These are phyloP conservation scores for Platysternon megacephalum DNA, from an alignment of 2,113 vertebrate genomes.

Conservation along the genomic window DNA sequence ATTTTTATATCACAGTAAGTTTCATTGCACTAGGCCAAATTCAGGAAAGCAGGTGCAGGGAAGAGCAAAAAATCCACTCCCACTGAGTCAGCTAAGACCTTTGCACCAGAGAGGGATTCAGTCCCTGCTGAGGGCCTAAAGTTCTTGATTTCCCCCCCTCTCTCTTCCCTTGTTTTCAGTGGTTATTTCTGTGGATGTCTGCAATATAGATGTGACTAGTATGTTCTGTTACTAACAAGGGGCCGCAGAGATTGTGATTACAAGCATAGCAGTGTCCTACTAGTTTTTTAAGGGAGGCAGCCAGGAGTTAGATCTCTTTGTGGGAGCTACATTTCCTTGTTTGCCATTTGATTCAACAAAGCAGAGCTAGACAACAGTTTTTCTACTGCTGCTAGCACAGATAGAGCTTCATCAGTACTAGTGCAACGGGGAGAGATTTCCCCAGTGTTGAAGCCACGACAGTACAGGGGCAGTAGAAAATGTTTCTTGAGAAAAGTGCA, in stretches of 20 bases:
- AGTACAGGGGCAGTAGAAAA: background rate
- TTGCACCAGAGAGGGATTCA: background rate
- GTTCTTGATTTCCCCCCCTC: background rate
- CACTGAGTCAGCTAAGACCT: background rate
- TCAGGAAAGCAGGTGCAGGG: background rate
- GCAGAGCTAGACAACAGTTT: background rate
- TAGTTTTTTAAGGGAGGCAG: fast-evolving
- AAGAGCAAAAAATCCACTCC: background rate
- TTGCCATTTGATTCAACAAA: background rate
- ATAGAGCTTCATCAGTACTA: fast-evolving
- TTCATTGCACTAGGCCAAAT: background rate
- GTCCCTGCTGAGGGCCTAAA: fast-evolving
- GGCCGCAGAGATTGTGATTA: background rate
- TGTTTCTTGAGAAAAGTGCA: background rate
- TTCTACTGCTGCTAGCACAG: background rate
- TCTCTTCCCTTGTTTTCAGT: background rate
- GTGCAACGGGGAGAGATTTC: background rate
- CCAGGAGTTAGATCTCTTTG: background rate
- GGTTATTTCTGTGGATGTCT: background rate
- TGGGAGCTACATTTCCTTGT: fast-evolving
- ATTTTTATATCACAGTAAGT: background rate
- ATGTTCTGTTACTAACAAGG: background rate
- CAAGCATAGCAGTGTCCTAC: background rate
- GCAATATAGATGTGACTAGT: background rate
- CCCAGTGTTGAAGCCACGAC: background rate